Evolutionary conservation across 2,113 vertebrate genomes (phyloP).

Genomic region (Mus pahari): DNA sequence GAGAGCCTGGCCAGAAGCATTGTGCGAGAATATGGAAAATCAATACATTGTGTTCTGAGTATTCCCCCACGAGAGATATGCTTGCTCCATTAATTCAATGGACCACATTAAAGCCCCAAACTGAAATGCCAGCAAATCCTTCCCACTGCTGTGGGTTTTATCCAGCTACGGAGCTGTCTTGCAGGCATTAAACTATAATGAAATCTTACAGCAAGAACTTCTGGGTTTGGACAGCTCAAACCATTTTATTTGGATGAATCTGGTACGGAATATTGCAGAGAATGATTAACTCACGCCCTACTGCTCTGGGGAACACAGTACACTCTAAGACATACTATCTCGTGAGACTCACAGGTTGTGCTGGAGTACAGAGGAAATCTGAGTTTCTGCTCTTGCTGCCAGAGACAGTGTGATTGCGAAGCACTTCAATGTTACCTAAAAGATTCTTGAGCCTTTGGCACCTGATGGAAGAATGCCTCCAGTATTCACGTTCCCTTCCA

Average conservation of each 20-base stretch:
- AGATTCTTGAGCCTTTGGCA: background rate
- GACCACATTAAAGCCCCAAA: conserved; percentile 35
- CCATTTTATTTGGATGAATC: conserved; percentile 37
- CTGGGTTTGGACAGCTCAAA: background rate
- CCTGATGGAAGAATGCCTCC: background rate
- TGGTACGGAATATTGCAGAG: background rate
- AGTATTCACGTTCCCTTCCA: background rate
- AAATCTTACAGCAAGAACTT: conserved; percentile 7
- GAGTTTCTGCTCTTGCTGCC: background rate
- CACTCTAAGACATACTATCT: conserved; percentile 11
- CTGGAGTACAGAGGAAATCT: background rate
- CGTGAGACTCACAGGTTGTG: background rate
- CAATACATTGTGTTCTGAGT: background rate
- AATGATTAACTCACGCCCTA: background rate
- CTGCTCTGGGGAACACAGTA: background rate
- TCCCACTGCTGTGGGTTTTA: conserved; percentile 16
- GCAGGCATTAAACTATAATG: background rate
- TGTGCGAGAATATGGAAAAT: conserved; percentile 42
- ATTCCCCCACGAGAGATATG: background rate
- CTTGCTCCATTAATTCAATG: background rate
- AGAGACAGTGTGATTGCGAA: background rate
- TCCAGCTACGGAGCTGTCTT: conserved; percentile 3
- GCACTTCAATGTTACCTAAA: background rate
- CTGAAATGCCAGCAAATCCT: conserved; percentile 24
- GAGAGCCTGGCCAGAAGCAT: background rate